A percentile compares a stretch with the other conserved stretches of the same genome.
Conservation (phyloP, 1,140 invertebrate genomes). For the Drosophila navojoa region DNA sequence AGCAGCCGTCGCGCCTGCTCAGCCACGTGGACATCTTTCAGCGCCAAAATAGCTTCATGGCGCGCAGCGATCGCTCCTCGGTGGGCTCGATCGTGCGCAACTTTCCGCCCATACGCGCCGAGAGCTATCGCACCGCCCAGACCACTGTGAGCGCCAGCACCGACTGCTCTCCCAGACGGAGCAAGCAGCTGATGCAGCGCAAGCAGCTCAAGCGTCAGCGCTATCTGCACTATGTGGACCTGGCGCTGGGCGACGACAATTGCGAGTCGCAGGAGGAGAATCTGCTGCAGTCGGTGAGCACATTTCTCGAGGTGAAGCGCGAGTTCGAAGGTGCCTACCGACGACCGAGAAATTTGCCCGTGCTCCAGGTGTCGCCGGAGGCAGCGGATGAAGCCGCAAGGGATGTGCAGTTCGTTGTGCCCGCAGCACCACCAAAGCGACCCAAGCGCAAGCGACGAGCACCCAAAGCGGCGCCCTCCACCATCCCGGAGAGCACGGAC, state of each 20-base stretch:
- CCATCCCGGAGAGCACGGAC: constrained; percentile 70
- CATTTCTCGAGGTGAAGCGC: constrained; percentile 77
- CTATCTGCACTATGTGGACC: constrained; percentile 71
- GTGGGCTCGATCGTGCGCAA: constrained; percentile 71
- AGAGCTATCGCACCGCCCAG: constrained; percentile 59
- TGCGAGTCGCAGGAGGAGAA: constrained; percentile 73
- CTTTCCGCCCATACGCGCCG: constrained; percentile 74
- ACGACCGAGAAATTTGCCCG: constrained; percentile 44
- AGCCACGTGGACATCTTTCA: constrained; percentile 77
- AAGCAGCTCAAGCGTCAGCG: constrained; percentile 52
- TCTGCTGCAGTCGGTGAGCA: constrained; percentile 72
- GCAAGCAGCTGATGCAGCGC: constrained; percentile 34
- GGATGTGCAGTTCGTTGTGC: not conserved
- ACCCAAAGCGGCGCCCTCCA: constrained; percentile 63
- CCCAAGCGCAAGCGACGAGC: constrained; percentile 50
- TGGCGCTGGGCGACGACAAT: constrained; percentile 61
- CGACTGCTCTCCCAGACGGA: constrained; percentile 35
- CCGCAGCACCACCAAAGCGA: constrained; percentile 16
- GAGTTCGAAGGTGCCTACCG: constrained; percentile 58
- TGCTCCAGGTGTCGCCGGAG: constrained; percentile 22
- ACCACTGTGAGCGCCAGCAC: constrained; percentile 51
- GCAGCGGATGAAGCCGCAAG: not conserved
- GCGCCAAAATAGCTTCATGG: constrained; percentile 75
- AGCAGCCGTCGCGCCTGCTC: constrained; percentile 43
- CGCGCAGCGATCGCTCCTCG: constrained; percentile 70